Base-by-base conservation (phyloP, 2,797 vertebrate genomes). In the Cyprinodon diabolis region DNA sequence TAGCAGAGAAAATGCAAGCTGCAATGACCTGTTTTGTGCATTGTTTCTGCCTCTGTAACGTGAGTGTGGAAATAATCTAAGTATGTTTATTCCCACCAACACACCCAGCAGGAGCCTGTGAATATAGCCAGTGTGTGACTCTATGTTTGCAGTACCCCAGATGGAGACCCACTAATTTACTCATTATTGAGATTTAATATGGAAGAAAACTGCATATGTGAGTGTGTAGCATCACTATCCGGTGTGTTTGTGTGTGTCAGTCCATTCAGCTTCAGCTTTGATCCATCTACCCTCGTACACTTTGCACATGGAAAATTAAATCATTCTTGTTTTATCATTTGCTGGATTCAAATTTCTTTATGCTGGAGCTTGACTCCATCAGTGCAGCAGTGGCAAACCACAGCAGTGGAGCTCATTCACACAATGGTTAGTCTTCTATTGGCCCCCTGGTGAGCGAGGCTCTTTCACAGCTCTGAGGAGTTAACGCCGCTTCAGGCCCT, bases 91-190 rank as follows among this genome's bases (percentile, higher is more conserved):
- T 87, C 84, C 75, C 88, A 88, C 84, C 88, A 90, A 89, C 90
- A 91, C 88, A 30, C 91, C 75, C 91, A 93, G 92, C 91, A 83
- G 92, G 92, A 74, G 85, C 69, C 72, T 72, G 86, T 82, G 88
- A 89, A 86, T 79, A 68, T 48, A 89, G 86, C 74, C 84, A 84
- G 87, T 91, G 91, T 91, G 90, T 67, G 79, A 89, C 76, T 84
- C 77, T 85, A 91, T 88, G 88, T 91, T 90, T 92, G 88, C 84
- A 85, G 79, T 82, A 72, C 86, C 81, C 81, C 93, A 93, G 92
- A 93, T 93, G 91, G 92, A 92, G 88, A 88, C 70, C 82, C 84
- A 85, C 87, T 93, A 88, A 92, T 93, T 90, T 90, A 89, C 87
- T 93, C 89, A 92, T 94, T 87, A 90, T 86, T 76, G 85, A 82